Evolutionary conservation across 2,888 invertebrate species (phyloP).

Genomic region (Exephanes ischioxanthus): DNA sequence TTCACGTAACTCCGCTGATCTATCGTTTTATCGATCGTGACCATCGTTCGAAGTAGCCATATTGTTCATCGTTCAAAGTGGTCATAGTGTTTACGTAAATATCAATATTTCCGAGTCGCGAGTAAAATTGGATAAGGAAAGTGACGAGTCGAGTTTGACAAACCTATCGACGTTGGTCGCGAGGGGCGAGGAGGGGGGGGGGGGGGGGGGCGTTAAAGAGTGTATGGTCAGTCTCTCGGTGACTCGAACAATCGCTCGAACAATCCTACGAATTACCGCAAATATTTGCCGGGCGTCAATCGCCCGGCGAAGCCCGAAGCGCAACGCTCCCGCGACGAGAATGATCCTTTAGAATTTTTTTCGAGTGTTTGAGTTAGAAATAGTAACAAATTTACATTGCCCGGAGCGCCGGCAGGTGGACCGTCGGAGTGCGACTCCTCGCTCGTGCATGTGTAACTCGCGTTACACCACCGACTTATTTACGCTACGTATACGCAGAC

Average conservation of each 20-base stretch:
- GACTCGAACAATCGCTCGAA: constrained; percentile 68
- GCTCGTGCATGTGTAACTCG: constrained; percentile 27
- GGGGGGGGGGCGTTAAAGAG: constrained; percentile 20
- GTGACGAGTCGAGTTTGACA: constrained; percentile 35
- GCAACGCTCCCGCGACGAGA: constrained; percentile 29
- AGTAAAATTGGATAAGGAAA: constrained; percentile 53
- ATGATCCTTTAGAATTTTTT: constrained; percentile 72
- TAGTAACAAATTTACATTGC: constrained; percentile 76
- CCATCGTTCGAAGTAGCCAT: neutral
- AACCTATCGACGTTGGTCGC: constrained; percentile 18
- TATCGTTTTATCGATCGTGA: neutral
- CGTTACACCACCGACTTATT: constrained; percentile 25
- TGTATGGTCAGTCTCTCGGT: constrained; percentile 42
- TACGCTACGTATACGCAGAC: constrained; percentile 28
- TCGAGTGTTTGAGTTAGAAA: constrained; percentile 75
- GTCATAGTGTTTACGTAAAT: constrained; percentile 13
- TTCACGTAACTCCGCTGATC: neutral
- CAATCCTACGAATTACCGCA: constrained; percentile 74
- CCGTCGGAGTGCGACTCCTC: constrained; percentile 27
- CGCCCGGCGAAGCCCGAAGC: constrained; percentile 19
- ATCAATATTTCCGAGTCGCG: constrained; percentile 23
- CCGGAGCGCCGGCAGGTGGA: constrained; percentile 37
- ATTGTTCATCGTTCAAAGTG: neutral
- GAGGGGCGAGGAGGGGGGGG: neutral
- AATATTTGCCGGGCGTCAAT: constrained; percentile 76